phyloP scores from a whole-genome alignment of 2,888 invertebrate species.

The Epinotia nisella region DNA sequence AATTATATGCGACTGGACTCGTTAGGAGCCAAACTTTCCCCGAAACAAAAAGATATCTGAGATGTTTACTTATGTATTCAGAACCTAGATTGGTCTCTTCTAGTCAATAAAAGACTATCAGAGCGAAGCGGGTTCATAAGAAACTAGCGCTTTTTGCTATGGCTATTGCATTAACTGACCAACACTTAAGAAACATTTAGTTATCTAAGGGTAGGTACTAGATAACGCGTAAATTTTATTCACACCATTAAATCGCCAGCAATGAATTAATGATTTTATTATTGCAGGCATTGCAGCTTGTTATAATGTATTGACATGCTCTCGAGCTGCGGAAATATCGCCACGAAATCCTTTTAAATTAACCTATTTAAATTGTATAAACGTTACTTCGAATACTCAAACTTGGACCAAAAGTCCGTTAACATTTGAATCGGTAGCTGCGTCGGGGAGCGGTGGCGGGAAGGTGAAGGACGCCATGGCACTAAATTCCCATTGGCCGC shows the following conservation, averaged over 20 bases:
- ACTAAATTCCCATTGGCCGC: no score
- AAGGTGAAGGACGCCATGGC: no score
- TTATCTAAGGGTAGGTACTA: constrained; percentile 20
- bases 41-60: constrained; percentile 20
- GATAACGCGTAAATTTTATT: not conserved
- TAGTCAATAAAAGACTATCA: constrained; percentile 32
- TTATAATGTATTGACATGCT: no score
- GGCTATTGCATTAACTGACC: constrained; percentile 25
- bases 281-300: no score
- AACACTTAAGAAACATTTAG: not conserved
- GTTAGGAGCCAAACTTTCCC: constrained; percentile 36
- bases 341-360: no score
- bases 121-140: constrained; percentile 34
- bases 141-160: constrained; percentile 34
- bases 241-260: not conserved
- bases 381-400: no score
- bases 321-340: no score
- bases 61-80: constrained; percentile 25
- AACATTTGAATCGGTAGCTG: no score
- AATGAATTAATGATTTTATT: no score
- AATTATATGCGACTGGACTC: not conserved
- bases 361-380: no score
- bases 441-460: no score
- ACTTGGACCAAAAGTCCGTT: no score
- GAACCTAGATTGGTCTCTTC: constrained; percentile 22